Evolutionary conservation across 2,113 vertebrate genomes (phyloP), one percentile per base, ranked within the genome.

Genomic region (Rana temporaria): DNA sequence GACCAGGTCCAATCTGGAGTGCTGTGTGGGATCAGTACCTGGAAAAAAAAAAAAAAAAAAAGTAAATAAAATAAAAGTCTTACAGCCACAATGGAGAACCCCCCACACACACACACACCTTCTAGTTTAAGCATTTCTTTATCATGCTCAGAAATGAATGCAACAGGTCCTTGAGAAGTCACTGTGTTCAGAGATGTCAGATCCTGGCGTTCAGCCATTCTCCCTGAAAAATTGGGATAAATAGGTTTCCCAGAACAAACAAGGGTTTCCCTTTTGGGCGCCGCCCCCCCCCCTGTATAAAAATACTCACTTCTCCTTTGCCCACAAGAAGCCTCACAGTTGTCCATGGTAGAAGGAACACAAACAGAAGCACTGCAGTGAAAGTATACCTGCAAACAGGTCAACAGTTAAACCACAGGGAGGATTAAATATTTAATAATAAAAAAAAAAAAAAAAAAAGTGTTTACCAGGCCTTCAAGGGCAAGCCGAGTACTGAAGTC

Each of bases 391-490:
- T 87, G 42, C 53, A 24, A 32, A 52, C 4, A 52, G 2, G 38
- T 42, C 1, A 3, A 42, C 38, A 7, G 38, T 42, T 9, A 42
- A 6, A 7, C 38, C 6, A 42, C n/a, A 6, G 9, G 38, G 6
- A 42, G 6, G 38, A n/a, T n/a, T n/a, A n/a, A n/a, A n/a, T n/a
- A n/a, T n/a, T n/a, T n/a, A n/a, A n/a, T n/a, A n/a, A n/a, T n/a
- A n/a, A n/a, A n/a, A n/a, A n/a, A n/a, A n/a, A n/a, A n/a, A n/a
- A n/a, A n/a, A n/a, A n/a, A n/a, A n/a, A n/a, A n/a, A n/a, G n/a
- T n/a, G 5, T 72, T 87, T 82, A 91, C 91, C 88, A 57, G 81
- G 32, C 91, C 91, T 70, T 85, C 71, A 57, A 92, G 89, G 65
- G 86, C 84, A 0, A 12, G 74, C 66, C 84, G 85, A 16, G 85